A percentile compares a stretch with the other conserved stretches of the same genome.
phyloP scores from a whole-genome alignment of 2,888 invertebrate genomes.

The Desoria tigrina region DNA sequence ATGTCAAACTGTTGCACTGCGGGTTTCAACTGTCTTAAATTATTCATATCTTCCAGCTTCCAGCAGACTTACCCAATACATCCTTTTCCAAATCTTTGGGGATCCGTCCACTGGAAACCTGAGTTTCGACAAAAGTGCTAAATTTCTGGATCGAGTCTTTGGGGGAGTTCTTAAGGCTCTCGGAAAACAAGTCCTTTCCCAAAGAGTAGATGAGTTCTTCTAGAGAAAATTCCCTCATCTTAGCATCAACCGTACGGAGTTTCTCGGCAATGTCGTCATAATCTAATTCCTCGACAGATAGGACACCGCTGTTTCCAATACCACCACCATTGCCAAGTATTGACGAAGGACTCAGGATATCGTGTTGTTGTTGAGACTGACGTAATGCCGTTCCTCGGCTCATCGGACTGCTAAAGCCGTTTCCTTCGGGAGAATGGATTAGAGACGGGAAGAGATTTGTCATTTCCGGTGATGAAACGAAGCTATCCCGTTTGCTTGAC shows the following conservation, averaged over 20 bases:
- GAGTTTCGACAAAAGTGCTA: constrained; percentile 71
- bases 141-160: constrained; percentile 67
- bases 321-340: background rate
- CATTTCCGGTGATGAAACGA: background rate
- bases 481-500: background rate
- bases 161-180: constrained; percentile 65
- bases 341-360: background rate
- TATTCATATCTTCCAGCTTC: too few relatives aligned
- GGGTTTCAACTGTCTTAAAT: too few relatives aligned
- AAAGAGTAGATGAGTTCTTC: constrained; percentile 79
- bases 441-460: too few relatives aligned
- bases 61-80: constrained; percentile 70
- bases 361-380: too few relatives aligned
- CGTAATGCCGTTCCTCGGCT: too few relatives aligned
- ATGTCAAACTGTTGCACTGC: too few relatives aligned
- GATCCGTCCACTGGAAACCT: constrained; percentile 72
- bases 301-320: background rate
- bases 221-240: constrained; percentile 73
- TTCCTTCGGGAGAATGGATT: too few relatives aligned
- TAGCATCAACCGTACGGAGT: constrained; percentile 68
- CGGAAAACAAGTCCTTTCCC: constrained; percentile 78
- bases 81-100: constrained; percentile 74
- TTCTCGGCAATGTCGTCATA: constrained; percentile 71
- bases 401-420: too few relatives aligned
- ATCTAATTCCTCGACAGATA: constrained; percentile 57